phyloP scores from a whole-genome alignment of 2,888 invertebrate species.

The Synanthedon tipuliformis region DNA sequence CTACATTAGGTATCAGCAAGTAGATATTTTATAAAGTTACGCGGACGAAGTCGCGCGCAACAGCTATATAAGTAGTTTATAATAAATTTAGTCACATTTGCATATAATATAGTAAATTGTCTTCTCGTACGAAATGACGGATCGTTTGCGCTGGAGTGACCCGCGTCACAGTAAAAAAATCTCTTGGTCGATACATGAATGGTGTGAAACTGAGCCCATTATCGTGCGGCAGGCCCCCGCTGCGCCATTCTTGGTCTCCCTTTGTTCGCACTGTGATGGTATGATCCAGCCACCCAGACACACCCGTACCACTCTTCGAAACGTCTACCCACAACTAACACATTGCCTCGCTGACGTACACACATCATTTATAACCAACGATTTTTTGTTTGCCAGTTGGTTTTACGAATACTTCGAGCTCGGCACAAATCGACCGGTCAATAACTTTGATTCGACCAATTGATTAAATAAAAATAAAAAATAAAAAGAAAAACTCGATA shows the following conservation, averaged over 20 bases:
- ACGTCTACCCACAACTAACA: conserved; percentile 15
- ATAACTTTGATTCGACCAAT: not conserved
- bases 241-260: conserved; percentile 40
- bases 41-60: no score
- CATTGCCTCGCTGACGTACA: conserved; percentile 36
- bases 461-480: conserved; percentile 3
- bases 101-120: conserved; percentile 21
- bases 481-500: conserved; percentile 3
- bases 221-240: conserved; percentile 40
- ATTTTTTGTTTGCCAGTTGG: conserved; percentile 39
- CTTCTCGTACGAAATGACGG: conserved; percentile 23
- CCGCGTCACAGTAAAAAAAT: conserved; percentile 37
- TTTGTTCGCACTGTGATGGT: conserved; percentile 22
- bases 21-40: no score
- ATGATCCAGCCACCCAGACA: not conserved
- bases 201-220: conserved; percentile 52
- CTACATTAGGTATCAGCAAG: no score
- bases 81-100: conserved; percentile 16
- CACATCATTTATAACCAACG: conserved; percentile 43
- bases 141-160: conserved; percentile 38
- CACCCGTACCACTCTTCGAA: conserved; percentile 17
- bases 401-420: conserved; percentile 22
- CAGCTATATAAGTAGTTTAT: no score
- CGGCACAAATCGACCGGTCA: not conserved
- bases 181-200: conserved; percentile 38